These are phyloP conservation scores for Urophycis tenuis DNA, from an alignment of 2,797 vertebrate species.

Conservation along the genomic window DNA sequence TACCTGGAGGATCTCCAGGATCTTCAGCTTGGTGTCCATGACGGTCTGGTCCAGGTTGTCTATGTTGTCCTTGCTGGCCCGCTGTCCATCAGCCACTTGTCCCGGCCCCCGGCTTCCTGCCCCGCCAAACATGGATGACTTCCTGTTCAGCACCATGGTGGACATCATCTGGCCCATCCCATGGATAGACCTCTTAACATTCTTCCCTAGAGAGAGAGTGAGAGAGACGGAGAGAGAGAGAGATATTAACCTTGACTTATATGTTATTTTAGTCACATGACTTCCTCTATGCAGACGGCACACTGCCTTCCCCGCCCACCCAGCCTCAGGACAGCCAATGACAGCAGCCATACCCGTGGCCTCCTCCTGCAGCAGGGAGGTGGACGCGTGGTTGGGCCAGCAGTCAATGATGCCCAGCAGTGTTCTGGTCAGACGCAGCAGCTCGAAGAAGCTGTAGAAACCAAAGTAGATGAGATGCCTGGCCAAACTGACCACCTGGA, in stretches of 20 bases:
- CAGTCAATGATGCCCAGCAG: constrained; percentile 95
- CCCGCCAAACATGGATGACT: constrained; percentile 82
- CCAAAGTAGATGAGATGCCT: constrained; percentile 98
- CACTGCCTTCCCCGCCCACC: not conserved
- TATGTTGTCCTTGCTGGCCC: constrained; percentile 79
- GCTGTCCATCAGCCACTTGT: constrained; percentile 68
- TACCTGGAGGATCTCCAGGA: constrained; percentile 95
- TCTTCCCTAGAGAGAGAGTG: constrained; percentile 74
- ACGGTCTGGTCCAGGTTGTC: constrained; percentile 89
- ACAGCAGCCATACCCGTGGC: constrained; percentile 62
- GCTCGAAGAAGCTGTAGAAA: constrained; percentile 98
- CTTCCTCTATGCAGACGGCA: not conserved
- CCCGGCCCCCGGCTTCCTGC: constrained; percentile 53
- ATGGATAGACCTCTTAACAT: constrained; percentile 89
- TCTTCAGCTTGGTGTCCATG: constrained; percentile 99
- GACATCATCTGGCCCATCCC: constrained; percentile 98
- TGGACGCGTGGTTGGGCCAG: constrained; percentile 74
- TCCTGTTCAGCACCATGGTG: constrained; percentile 94
- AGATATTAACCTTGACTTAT: too few relatives aligned
- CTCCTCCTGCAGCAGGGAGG: constrained; percentile 72
- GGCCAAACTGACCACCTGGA: constrained; percentile 92
- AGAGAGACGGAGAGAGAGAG: not conserved
- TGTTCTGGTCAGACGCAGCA: constrained; percentile 88
- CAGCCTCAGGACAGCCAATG: not conserved
- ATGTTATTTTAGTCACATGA: not conserved